Base-by-base conservation (phyloP, 2,888 invertebrate genomes). In the Pinctada fucata region DNA sequence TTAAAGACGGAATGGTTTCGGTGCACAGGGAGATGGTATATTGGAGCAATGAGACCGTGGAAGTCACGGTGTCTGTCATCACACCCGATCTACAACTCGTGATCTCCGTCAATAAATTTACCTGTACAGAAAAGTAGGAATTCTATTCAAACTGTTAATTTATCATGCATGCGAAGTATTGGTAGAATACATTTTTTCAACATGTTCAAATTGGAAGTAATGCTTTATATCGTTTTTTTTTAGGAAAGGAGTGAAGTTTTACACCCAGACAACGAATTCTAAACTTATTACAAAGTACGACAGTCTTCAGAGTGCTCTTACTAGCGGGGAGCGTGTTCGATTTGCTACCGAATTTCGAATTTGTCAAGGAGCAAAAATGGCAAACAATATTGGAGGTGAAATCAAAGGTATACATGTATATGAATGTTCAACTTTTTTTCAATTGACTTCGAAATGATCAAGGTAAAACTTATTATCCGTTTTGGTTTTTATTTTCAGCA, bases 21-120 rank as follows among this genome's bases (percentile, higher is more conserved):
- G 47, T 68, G 47, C 68, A 68, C 47, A 68, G 68, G 48, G 6
- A 68, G 48, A 68, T 68, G 48, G 48, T 8, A 13, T 68, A 68
- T 48, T 47, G 45, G 48, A 47, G 47, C 13, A 48, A 68, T 47
- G 68, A 68, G 13, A 68, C 45, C 16, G 45, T 68, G 31, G 68
- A 68, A 4, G 68, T 68, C 8, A 68, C 68, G 13, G 47, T 68
- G 47, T 68, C 68, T 3, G 68, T 68, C 48, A 31, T 68, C 5
- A 68, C 68, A 6, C 68, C 68, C 4, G 68, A 68, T 68, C 13
- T 47, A 3, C 31, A 68, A 13, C 16, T 47, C 3, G 13, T 47
- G 31, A 3, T 68, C 8, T 45, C 16, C 5, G 5, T 47, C 6
- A 45, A 68, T 6, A 16, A 31, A 47, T 68, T 45, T 68, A 45